These are phyloP conservation scores for western clawed frog (Xenopus tropicalis) DNA, from an alignment of 2,113 vertebrate species.

Conservation along the genomic window UCB_Xtro_10.0 CM004452.2:33951001-33951500, in stretches of 20 bases:
- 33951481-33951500: background rate
- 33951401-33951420: conserved; percentile 26
- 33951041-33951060: too few relatives aligned
- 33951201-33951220: too few relatives aligned
- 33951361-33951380: conserved; percentile 14
- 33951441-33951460: background rate
- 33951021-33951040: too few relatives aligned
- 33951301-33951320: background rate
- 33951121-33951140: too few relatives aligned
- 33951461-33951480: background rate
- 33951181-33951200: too few relatives aligned
- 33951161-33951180: too few relatives aligned
- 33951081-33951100: too few relatives aligned
- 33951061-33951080: too few relatives aligned
- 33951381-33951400: conserved; percentile 34
- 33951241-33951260: background rate
- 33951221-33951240: too few relatives aligned
- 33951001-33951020: too few relatives aligned
- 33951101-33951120: too few relatives aligned
- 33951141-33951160: too few relatives aligned
- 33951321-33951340: conserved; percentile 20
- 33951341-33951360: conserved; percentile 27
- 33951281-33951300: background rate
- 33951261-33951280: background rate
- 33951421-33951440: conserved; percentile 3